Percentiles rank a stretch among this genome's conserved stretches.
phyloP scores from a whole-genome alignment of 1,140 invertebrate species.

The Pogonus chalceus region DNA sequence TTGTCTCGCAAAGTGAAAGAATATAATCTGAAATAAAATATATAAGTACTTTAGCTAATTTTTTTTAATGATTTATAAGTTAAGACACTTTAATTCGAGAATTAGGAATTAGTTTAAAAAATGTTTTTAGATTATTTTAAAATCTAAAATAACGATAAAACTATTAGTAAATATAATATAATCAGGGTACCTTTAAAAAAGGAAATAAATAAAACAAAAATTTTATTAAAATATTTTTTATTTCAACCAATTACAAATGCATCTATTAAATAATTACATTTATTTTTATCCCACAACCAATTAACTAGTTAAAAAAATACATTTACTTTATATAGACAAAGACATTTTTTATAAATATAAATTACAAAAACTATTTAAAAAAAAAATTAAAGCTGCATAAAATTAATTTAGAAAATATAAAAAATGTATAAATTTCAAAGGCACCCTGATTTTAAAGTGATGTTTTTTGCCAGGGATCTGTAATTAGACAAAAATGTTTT shows the following conservation, averaged over 20 bases:
- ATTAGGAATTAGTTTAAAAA: no score
- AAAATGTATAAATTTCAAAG: conserved; percentile 8
- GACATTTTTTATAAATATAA: conserved; percentile 14
- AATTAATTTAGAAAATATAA: conserved; percentile 6
- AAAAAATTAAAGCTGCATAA: conserved; percentile 8
- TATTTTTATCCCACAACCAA: no score
- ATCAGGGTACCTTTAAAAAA: conserved; percentile 14
- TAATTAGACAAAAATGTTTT: no score
- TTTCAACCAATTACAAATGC: no score
- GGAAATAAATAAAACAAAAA: conserved; percentile 8
- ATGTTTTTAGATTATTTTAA: no score
- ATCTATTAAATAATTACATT: no score
- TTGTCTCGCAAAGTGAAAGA: conserved; percentile 44
- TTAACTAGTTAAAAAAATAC: no score
- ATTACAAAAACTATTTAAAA: conserved; percentile 13
- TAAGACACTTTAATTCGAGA: no score
- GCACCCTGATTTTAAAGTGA: background rate
- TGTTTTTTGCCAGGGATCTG: background rate
- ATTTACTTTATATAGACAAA: conserved; percentile 17
- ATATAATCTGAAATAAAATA: conserved; percentile 37
- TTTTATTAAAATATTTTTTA: background rate
- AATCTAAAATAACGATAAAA: no score
- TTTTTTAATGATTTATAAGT: background rate
- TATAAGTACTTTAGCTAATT: background rate
- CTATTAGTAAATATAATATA: conserved; percentile 5